Conservation (phyloP, 2,113 vertebrate species). For the Anhinga rufa region DNA sequence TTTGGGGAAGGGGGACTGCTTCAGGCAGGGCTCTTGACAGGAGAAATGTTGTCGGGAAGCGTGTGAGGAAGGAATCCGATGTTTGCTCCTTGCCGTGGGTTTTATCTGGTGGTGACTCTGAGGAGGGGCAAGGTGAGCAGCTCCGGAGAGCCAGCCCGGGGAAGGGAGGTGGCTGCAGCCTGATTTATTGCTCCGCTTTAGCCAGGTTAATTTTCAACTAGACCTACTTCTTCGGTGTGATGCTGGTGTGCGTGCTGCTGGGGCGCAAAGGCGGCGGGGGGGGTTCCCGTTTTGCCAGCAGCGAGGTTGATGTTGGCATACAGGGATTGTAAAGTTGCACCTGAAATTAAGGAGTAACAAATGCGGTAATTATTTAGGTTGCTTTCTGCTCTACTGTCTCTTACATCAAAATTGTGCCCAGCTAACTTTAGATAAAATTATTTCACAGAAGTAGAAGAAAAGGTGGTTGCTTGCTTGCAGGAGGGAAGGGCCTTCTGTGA, state of each 20-base stretch:
- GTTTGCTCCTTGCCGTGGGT: accelerated
- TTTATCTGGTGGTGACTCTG: not conserved
- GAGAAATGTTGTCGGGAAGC: not conserved
- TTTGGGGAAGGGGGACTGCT: not conserved
- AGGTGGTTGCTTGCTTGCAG: not conserved
- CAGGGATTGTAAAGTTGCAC: not conserved
- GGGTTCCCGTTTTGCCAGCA: not conserved
- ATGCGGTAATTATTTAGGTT: not conserved
- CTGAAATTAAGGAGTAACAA: not conserved
- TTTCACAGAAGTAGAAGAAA: not conserved
- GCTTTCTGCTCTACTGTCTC: not conserved
- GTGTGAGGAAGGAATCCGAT: accelerated
- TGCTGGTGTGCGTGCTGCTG: not conserved
- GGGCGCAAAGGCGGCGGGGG: not conserved
- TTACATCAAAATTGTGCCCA: not conserved
- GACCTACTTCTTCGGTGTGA: not conserved
- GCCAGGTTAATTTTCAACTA: not conserved
- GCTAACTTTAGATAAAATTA: not conserved
- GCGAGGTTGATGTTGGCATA: accelerated
- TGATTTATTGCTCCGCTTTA: not conserved
- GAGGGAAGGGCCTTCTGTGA: not conserved
- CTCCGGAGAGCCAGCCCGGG: not conserved
- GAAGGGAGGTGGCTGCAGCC: not conserved
- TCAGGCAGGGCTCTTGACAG: not conserved
- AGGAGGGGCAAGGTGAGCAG: not conserved